Evolutionary conservation across 2,797 vertebrate genomes (phyloP), one percentile per base, ranked within the genome.

Genomic region (Spinus pinus): DNA sequence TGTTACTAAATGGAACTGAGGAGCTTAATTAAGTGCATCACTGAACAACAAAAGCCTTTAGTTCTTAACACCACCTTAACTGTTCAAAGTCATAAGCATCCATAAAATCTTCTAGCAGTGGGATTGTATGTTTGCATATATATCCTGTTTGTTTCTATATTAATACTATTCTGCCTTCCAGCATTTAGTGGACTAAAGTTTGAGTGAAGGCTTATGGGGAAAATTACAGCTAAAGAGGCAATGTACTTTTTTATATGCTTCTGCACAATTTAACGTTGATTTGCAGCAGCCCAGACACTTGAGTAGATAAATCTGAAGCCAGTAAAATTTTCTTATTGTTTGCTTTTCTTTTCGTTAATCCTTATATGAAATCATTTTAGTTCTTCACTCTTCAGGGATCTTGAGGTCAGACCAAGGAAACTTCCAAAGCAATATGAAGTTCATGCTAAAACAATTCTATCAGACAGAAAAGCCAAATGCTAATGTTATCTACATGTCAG

Each of bases 401-500:
- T 71, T 83, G 69, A 86, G 50, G 42, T 92, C 86, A 91, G 54
- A 92, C 23, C 16, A 78, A 81, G 82, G 77, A 81, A 42, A 31
- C 30, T 90, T 86, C 61, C 69, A 89, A 83, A 93, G 47, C 22
- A 91, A 47, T 60, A 92, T 39, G 53, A 92, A 83, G 33, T 70
- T 85, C 51, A 50, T 87, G 44, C 19, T 87, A 54, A 87, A 92
- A 65, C 54, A 89, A 92, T 47, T 47, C 20, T 90, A 71, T 96
- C 42, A 41, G 69, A 56, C 42, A 93, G 47, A 50, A 91, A 85
- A 90, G 42, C 44, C 73, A 83, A 91, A 73, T 37, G 33, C 7
- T 86, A 93, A 81, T 39, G 33, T 87, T 93, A 96, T 83, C 84
- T 93, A 20, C 39, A 35, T 65, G 56, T 93, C 89, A 91, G 65